phyloP scores from a whole-genome alignment of 2,113 vertebrate genomes.

The Melanostigma gelatinosum region DNA sequence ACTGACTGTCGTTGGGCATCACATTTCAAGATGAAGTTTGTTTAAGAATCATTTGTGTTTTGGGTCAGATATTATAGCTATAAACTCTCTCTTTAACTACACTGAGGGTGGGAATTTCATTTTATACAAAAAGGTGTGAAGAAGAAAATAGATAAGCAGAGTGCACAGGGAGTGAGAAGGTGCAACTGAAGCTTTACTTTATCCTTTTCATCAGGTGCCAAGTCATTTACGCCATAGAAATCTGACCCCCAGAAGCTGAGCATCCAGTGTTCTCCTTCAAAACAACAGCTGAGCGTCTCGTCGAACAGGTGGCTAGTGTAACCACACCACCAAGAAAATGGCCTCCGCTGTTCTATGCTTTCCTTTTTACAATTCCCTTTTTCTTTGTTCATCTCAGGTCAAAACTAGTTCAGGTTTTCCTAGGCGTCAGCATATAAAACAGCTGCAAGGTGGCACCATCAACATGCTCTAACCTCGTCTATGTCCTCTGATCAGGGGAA shows the following conservation, averaged over 20 bases:
- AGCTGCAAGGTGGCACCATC: neutral
- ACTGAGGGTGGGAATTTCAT: neutral
- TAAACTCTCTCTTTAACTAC: neutral
- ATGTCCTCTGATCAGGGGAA: neutral
- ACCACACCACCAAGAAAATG: constrained; percentile 41
- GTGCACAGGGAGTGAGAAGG: neutral
- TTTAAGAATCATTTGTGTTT: neutral
- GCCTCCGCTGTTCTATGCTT: constrained; percentile 18
- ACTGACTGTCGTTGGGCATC: no score
- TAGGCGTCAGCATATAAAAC: constrained; percentile 26
- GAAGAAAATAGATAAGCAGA: neutral
- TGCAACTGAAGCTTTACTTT: neutral
- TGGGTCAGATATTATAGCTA: neutral
- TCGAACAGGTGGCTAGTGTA: constrained; percentile 53
- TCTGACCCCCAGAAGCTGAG: neutral
- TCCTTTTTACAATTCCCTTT: constrained; percentile 23
- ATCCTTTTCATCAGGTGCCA: neutral
- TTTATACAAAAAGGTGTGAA: neutral
- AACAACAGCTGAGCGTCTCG: constrained; percentile 45
- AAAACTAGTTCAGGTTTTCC: constrained; percentile 31
- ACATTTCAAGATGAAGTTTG: neutral
- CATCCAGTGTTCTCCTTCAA: neutral
- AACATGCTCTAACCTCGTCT: constrained; percentile 6
- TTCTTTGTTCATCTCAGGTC: constrained; percentile 24
- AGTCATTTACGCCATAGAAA: neutral